Evolutionary conservation across 2,797 vertebrate species (phyloP).

Genomic region (Xenopus petersii): DNA sequence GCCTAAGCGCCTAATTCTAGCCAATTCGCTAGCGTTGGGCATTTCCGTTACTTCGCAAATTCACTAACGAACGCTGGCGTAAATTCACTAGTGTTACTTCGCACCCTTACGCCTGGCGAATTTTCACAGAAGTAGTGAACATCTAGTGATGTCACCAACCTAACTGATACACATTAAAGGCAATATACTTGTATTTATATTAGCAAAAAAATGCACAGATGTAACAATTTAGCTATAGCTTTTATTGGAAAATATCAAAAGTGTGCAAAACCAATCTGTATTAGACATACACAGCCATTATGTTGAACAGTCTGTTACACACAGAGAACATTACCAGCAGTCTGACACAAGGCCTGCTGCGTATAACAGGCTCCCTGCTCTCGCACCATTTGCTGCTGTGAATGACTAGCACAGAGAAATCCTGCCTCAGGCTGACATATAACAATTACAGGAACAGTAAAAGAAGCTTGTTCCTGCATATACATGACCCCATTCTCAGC

Average conservation of each 20-base stretch:
- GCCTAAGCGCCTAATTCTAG: too few relatives aligned
- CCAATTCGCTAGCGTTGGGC: too few relatives aligned
- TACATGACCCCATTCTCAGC: slow-evolving; percentile 16
- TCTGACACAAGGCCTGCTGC: slow-evolving; percentile 16
- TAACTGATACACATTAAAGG: too few relatives aligned
- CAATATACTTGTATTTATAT: too few relatives aligned
- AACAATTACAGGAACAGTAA: slow-evolving; percentile 18
- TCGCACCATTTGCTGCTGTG: background rate
- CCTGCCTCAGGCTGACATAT: slow-evolving; percentile 25
- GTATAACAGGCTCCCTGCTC: slow-evolving; percentile 19
- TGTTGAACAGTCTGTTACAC: slow-evolving; percentile 15
- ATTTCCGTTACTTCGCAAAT: too few relatives aligned
- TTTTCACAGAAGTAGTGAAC: too few relatives aligned
- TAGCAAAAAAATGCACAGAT: too few relatives aligned
- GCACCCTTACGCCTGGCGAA: too few relatives aligned
- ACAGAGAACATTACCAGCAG: slow-evolving; percentile 1
- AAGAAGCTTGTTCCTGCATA: background rate
- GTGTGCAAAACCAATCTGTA: background rate
- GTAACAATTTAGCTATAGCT: too few relatives aligned
- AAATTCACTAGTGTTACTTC: too few relatives aligned
- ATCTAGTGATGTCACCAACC: too few relatives aligned
- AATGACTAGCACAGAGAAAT: background rate
- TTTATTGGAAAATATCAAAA: background rate
- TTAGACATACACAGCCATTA: background rate
- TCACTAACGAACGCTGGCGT: too few relatives aligned